Base-by-base conservation (phyloP, 2,113 vertebrate species). In the Aphyosemion australe region DNA sequence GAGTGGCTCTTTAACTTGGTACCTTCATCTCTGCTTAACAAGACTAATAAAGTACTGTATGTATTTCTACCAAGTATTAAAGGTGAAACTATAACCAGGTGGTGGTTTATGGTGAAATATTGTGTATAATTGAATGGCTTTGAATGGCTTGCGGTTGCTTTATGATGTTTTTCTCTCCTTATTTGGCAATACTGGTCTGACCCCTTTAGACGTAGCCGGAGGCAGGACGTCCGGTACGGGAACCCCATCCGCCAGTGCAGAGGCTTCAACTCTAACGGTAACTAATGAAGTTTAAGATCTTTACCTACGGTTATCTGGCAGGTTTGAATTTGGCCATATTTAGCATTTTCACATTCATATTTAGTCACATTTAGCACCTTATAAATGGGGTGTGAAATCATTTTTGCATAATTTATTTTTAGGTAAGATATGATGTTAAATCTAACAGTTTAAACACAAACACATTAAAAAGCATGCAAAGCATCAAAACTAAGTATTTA, bases 201-300 rank as follows among this genome's bases (percentile, higher is more conserved):
- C 85, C 80, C 89, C 65, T 91, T 86, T 84, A 94, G 94, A 83
- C 93, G 94, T 31, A 94, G 93, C 86, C 91, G 94, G 34, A 88
- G 94, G 65, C 93, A 95, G 80, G 94, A 95, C 69, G 93, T 95
- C 21, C 92, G 92, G 74, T 93, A 95, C 18, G 94, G 93, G 54
- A 95, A 95, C 79, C 94, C 94, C 37, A 94, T 94, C 39, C 92
- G 93, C 47, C 94, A 94, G 57, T 95, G 94, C 74, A 55, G 93
- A 60, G 94, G 93, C 55, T 94, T 92, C 86, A 95, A 95, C 79
- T 93, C 93, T 8, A 94, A 94, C 11, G 66, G 94, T 95, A 78
- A 86, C 15, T 69, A 47, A 66, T 54, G 13, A 62, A 10, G 52
- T 32, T 49, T 31, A 65, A 26, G 26, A 8, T n/a, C 34, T 37